Base-by-base conservation (phyloP, 2,888 invertebrate species). In the Allygus modestus region DNA sequence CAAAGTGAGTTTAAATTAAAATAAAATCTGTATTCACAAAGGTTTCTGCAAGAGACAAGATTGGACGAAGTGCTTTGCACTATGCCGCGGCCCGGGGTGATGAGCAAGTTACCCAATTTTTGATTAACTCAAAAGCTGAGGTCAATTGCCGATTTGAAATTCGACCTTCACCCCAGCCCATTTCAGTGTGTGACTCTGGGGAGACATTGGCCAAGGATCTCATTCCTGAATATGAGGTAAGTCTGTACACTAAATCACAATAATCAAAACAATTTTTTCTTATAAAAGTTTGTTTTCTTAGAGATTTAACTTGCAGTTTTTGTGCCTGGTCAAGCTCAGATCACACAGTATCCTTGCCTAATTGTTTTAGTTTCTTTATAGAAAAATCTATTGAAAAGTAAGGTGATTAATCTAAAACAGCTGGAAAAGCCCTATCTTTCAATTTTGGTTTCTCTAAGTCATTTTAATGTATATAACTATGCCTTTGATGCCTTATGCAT, bases 1-100 rank as follows among this genome's bases (percentile, higher is more conserved):
- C n/a, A n/a, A n/a, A n/a, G n/a, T n/a, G n/a, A n/a, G n/a, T n/a
- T n/a, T n/a, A n/a, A n/a, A n/a, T n/a, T n/a, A n/a, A n/a, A n/a
- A n/a, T n/a, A n/a, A n/a, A n/a, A n/a, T 37, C 9, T 37, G 9
- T 7, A 37, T 37, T 26, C 2, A 15, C 11, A 26, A n/a, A 82
- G 82, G 82, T 71, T 51, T 46, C 46, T 20, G 46, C 82, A 15
- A 65, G 28, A 20, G 82, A 82, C 33, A 82, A 82, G 33, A 71
- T 82, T 15, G 86, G 85, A 17, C 81, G 84, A 12, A 88, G 87
- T 11, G 86, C 88, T 17, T 82, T 88, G 69, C 88, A 88, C 81
- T 85, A 85, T 73, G 88, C 88, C 33, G 87, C 87, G 26, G 43
- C 81, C 17, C 85, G 85, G 41, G 88, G 88, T 61, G 84, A 87